Evolutionary conservation across 2,797 vertebrate genomes (phyloP).

Genomic region (Channallabes apus): DNA sequence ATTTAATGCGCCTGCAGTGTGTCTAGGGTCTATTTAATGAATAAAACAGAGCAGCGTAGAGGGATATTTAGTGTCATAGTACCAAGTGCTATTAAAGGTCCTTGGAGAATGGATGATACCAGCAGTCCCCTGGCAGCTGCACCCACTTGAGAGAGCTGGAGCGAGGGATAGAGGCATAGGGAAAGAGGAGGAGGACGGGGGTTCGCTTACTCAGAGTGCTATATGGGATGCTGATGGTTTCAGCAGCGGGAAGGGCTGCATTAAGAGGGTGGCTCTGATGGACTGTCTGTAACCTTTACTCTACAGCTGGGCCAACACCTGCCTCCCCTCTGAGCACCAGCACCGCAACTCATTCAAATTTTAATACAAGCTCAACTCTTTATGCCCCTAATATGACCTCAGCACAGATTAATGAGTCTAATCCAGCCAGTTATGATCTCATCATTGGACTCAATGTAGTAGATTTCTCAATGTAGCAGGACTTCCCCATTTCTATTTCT

Average conservation of each 20-base stretch:
- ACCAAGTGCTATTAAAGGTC: conserved; percentile 58
- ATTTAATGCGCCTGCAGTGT: conserved; percentile 44
- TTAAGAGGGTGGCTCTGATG: conserved; percentile 44
- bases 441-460: background rate
- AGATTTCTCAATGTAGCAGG: background rate
- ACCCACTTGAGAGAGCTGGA: conserved; percentile 50
- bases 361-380: conserved; percentile 32
- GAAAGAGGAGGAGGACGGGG: background rate
- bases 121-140: conserved; percentile 57
- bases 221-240: conserved; percentile 48
- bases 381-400: background rate
- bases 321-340: conserved; percentile 49
- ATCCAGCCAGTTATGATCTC: conserved; percentile 8
- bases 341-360: conserved; percentile 44
- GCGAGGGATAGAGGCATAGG: conserved; percentile 11
- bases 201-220: conserved; percentile 37
- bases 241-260: conserved; percentile 38
- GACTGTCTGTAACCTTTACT: conserved; percentile 73
- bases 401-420: conserved; percentile 1
- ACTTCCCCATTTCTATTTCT: background rate
- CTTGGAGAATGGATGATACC: conserved; percentile 57
- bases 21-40: conserved; percentile 55
- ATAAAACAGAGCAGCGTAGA: conserved; percentile 50
- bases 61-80: conserved; percentile 60
- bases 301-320: conserved; percentile 85